A percentile compares a stretch with the other conserved stretches of the same genome.
Conservation (phyloP, 2,888 invertebrate species). For the Melieria picta region DNA sequence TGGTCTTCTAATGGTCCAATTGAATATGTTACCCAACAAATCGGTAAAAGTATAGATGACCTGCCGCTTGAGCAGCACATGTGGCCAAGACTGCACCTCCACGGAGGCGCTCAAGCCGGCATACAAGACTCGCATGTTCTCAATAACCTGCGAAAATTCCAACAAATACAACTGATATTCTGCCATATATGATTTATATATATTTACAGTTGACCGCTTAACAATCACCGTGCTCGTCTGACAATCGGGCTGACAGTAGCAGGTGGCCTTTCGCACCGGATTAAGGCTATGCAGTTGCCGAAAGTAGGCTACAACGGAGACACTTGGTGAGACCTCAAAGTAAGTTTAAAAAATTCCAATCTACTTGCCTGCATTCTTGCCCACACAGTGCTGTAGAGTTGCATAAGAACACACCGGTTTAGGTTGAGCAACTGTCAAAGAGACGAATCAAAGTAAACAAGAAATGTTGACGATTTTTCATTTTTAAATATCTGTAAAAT, state of each 20-base stretch:
- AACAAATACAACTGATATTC: background rate
- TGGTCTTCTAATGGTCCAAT: background rate
- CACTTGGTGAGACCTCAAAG: background rate
- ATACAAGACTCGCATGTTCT: conserved; percentile 14
- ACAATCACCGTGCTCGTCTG: too few relatives aligned
- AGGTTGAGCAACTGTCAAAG: background rate
- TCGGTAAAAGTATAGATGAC: conserved; percentile 64
- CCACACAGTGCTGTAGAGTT: conserved; percentile 7
- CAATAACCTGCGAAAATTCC: conserved; percentile 9
- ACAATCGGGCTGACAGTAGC: too few relatives aligned
- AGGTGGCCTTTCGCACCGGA: too few relatives aligned
- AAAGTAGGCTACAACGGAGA: conserved; percentile 11
- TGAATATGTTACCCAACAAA: conserved; percentile 55
- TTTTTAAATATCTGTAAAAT: background rate
- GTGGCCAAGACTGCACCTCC: conserved; percentile 43
- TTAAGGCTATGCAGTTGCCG: conserved; percentile 6
- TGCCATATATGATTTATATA: too few relatives aligned
- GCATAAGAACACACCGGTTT: conserved; percentile 19
- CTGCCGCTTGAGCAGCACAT: conserved; percentile 57
- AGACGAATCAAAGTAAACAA: background rate
- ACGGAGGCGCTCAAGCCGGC: conserved; percentile 17
- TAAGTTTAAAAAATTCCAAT: background rate
- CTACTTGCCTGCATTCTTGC: conserved; percentile 20
- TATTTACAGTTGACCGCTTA: too few relatives aligned
- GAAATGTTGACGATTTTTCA: background rate